phyloP scores from a whole-genome alignment of 1,140 invertebrate genomes.

The Papilio polytes region DNA sequence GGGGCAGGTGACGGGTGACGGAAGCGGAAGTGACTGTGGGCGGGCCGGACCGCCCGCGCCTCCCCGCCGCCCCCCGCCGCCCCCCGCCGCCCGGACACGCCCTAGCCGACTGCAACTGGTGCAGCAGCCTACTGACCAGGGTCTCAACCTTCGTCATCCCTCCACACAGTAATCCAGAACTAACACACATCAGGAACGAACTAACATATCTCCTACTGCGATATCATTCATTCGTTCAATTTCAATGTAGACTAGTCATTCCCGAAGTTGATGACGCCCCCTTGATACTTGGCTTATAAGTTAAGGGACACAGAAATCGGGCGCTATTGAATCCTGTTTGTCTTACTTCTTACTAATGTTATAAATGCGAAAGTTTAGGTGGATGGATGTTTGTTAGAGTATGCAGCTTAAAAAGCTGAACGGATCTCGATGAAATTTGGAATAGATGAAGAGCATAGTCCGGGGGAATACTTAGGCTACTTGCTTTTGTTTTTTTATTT shows the following conservation, averaged over 20 bases:
- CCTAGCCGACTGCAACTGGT: slow-evolving; percentile 63
- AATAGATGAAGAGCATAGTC: no score
- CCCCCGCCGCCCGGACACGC: slow-evolving; percentile 71
- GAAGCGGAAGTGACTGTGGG: slow-evolving; percentile 80
- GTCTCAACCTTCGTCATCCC: neutral
- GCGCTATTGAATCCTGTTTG: no score
- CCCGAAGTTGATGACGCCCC: no score
- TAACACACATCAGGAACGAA: neutral
- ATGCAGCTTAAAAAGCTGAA: no score
- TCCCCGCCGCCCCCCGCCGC: slow-evolving; percentile 60
- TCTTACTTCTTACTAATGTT: no score
- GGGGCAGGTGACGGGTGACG: slow-evolving; percentile 54
- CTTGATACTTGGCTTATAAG: no score
- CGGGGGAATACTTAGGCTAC: no score
- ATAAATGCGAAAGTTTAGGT: no score
- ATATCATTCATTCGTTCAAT: neutral
- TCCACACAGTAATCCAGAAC: neutral
- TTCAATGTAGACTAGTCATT: neutral
- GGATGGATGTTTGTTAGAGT: no score
- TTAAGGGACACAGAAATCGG: no score
- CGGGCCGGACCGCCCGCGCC: slow-evolving; percentile 73
- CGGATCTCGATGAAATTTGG: no score
- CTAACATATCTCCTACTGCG: neutral
- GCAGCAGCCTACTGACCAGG: slow-evolving; percentile 54
- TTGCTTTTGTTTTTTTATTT: no score